Evolutionary conservation across 2,888 invertebrate genomes (phyloP).

Genomic region (Spilarctia lutea): DNA sequence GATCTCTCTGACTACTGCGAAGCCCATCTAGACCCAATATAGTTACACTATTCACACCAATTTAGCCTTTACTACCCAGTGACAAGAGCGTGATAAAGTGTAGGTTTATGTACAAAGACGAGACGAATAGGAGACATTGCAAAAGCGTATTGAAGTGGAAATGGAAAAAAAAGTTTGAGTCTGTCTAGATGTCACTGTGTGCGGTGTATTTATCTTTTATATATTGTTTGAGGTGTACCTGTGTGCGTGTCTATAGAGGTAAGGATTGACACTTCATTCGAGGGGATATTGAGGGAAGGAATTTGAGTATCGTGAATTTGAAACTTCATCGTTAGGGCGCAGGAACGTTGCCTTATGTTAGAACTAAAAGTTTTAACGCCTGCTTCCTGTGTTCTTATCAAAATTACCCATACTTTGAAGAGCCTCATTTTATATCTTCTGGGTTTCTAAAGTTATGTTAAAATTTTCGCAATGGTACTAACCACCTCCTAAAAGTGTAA

Average conservation of each 20-base stretch:
- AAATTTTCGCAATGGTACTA: background rate
- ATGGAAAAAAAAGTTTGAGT: slow-evolving; percentile 51
- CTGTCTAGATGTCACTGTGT: slow-evolving; percentile 49
- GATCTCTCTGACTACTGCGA: slow-evolving; percentile 60
- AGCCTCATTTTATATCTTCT: background rate
- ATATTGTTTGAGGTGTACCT: background rate
- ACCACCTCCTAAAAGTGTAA: background rate
- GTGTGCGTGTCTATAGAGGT: slow-evolving; percentile 38
- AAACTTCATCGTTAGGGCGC: background rate
- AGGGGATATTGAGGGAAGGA: slow-evolving; percentile 16
- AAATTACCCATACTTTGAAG: background rate
- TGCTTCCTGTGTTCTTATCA: too few relatives aligned
- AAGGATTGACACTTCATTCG: slow-evolving; percentile 36
- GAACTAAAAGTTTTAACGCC: background rate
- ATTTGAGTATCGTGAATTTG: background rate
- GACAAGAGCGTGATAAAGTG: slow-evolving; percentile 23
- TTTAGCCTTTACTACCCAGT: slow-evolving; percentile 41
- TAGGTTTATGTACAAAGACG: slow-evolving; percentile 23
- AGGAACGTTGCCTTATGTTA: background rate
- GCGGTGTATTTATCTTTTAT: slow-evolving; percentile 15
- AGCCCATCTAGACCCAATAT: slow-evolving; percentile 43
- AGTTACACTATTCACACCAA: slow-evolving; percentile 22
- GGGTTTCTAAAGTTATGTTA: background rate
- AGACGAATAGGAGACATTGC: slow-evolving; percentile 58
- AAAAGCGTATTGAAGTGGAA: slow-evolving; percentile 55